Conservation (phyloP, 2,797 vertebrate genomes). For the Trematocara caparti region DNA sequence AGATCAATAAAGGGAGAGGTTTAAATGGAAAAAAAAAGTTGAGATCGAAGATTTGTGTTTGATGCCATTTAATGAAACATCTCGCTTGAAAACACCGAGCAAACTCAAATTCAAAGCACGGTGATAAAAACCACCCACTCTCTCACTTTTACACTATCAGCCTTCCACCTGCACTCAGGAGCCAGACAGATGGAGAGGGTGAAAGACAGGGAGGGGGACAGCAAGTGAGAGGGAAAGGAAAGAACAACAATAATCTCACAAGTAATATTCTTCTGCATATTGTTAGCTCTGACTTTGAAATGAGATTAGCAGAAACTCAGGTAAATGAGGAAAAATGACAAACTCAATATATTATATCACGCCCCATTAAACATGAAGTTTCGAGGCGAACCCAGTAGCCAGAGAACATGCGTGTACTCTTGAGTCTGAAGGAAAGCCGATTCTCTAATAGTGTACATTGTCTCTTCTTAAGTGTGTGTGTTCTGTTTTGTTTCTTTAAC, state of each 20-base stretch:
- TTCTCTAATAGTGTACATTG: conserved; percentile 1
- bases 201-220: neutral
- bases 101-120: conserved; percentile 30
- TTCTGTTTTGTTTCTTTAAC: neutral
- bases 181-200: conserved; percentile 26
- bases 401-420: neutral
- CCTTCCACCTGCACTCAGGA: conserved; percentile 23
- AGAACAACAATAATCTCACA: conserved; percentile 25
- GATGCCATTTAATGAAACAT: conserved; percentile 38
- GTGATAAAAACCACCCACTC: conserved; percentile 41
- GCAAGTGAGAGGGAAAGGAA: neutral
- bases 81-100: conserved; percentile 16
- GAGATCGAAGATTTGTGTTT: conserved; percentile 18
- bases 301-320: conserved; percentile 64
- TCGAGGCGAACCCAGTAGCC: conserved; percentile 21
- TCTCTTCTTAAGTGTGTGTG: conserved; percentile 25
- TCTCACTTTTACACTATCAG: conserved; percentile 14
- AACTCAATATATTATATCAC: conserved; percentile 64
- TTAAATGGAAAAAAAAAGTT: neutral
- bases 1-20: neutral
- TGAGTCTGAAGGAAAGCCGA: neutral
- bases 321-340: conserved; percentile 73
- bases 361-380: conserved; percentile 69
- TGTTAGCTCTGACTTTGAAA: conserved; percentile 70
- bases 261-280: conserved; percentile 47